Evolutionary conservation across 2,797 vertebrate species (phyloP).

Genomic region (Amniataba percoides): DNA sequence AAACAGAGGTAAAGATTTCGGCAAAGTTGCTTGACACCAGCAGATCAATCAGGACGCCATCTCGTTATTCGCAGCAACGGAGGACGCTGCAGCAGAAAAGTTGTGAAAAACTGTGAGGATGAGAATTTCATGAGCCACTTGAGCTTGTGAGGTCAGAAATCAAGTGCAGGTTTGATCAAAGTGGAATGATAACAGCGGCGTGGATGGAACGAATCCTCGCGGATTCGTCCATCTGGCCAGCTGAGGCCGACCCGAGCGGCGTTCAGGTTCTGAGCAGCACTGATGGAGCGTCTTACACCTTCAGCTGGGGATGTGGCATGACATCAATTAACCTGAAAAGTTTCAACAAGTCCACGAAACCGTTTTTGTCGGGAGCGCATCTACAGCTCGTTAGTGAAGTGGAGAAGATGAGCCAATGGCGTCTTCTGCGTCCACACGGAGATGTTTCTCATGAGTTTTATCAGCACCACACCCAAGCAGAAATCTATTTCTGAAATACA

Average conservation of each 20-base stretch:
- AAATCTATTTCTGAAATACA: background rate
- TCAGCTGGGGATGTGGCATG: too few species aligned
- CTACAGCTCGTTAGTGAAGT: background rate
- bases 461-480: background rate
- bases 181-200: too few species aligned
- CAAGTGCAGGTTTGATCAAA: too few species aligned
- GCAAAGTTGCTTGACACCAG: background rate
- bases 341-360: background rate
- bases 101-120: too few species aligned
- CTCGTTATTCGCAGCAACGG: background rate
- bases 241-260: too few species aligned
- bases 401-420: background rate
- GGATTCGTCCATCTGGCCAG: too few species aligned
- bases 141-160: too few species aligned
- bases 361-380: background rate
- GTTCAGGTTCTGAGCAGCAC: too few species aligned
- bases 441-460: background rate
- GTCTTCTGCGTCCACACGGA: background rate
- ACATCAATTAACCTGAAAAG: background rate
- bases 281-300: too few species aligned
- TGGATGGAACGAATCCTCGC: too few species aligned
- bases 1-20: background rate
- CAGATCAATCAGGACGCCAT: background rate
- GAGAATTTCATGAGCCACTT: too few species aligned
- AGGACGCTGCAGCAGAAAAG: background rate